Conservation (phyloP, 2,113 vertebrate genomes). For the Microcebus tavaratra region DNA sequence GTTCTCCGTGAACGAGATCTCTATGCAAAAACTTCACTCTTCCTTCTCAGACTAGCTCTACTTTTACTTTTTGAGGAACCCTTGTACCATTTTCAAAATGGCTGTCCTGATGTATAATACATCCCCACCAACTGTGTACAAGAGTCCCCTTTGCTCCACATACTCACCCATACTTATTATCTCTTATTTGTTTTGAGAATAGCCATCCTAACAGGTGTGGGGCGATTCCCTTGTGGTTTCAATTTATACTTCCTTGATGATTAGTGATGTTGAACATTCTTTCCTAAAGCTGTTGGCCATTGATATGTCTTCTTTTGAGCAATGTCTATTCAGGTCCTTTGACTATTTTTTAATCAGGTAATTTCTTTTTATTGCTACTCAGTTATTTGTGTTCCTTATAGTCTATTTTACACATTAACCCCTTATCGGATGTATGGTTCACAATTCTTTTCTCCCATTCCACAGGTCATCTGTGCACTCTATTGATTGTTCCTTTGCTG, state of each 20-base stretch:
- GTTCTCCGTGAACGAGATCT: neutral
- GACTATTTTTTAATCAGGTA: neutral
- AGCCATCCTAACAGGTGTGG: neutral
- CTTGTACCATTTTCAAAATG: neutral
- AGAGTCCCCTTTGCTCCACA: neutral
- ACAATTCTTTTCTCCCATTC: neutral
- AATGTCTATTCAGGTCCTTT: neutral
- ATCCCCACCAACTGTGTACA: neutral
- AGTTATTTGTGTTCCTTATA: neutral
- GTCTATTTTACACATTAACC: neutral
- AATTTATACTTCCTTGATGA: neutral
- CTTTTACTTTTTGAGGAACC: neutral
- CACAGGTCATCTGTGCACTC: neutral
- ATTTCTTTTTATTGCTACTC: neutral
- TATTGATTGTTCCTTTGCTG: neutral
- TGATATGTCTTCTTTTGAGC: neutral
- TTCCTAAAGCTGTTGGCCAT: neutral
- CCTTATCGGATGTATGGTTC: neutral
- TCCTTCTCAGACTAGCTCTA: neutral
- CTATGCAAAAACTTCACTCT: neutral
- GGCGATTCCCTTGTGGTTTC: neutral
- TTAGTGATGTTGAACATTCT: neutral
- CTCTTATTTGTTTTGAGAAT: neutral
- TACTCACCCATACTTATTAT: neutral
- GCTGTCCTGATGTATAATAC: neutral